Evolutionary conservation across 2,888 invertebrate species (phyloP).

Genomic region (Dinocampus coccinellae): DNA sequence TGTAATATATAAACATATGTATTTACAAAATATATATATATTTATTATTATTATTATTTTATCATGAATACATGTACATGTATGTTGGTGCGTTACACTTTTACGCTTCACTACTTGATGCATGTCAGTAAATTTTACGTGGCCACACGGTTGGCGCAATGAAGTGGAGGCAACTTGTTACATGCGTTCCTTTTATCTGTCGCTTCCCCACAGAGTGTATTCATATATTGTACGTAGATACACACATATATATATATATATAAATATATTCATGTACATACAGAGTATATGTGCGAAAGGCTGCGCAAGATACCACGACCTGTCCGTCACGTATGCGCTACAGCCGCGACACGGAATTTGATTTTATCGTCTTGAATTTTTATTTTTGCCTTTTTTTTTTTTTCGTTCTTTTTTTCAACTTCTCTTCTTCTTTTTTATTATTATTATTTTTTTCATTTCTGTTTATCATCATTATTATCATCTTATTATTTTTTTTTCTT

Average conservation of each 20-base stretch:
- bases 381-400: conserved; percentile 6
- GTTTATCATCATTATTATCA: too few relatives aligned
- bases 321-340: conserved; percentile 57
- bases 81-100: background rate
- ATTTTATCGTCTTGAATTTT: conserved; percentile 55
- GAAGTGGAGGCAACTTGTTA: conserved; percentile 54
- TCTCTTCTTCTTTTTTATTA: too few relatives aligned
- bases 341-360: conserved; percentile 54
- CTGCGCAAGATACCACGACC: conserved; percentile 40
- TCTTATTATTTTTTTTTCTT: too few relatives aligned
- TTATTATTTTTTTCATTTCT: too few relatives aligned
- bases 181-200: conserved; percentile 59
- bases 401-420: background rate
- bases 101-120: background rate
- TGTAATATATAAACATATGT: background rate
- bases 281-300: conserved; percentile 18
- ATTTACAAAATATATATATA: background rate
- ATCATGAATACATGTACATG: background rate
- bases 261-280: background rate
- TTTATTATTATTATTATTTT: background rate
- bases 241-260: background rate
- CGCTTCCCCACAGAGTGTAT: conserved; percentile 41
- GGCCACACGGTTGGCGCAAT: conserved; percentile 26
- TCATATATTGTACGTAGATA: background rate
- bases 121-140: conserved; percentile 22